Conservation (phyloP, 2,888 invertebrate species). For the Oscheius sp. region DNA sequence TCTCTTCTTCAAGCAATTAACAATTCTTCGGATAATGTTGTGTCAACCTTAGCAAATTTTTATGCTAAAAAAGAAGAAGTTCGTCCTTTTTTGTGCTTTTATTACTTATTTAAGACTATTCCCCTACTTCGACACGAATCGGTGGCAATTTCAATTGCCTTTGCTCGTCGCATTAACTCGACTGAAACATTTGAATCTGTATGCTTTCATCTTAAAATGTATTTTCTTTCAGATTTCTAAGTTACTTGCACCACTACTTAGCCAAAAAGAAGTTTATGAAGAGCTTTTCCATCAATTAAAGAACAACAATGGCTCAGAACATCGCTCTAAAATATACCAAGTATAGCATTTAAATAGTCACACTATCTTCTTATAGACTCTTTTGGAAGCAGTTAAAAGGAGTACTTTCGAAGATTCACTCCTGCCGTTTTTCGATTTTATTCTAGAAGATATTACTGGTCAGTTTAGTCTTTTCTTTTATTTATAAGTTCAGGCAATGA, state of each 20-base stretch:
- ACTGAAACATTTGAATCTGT: slow-evolving; percentile 32
- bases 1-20: slow-evolving; percentile 12
- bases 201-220: not conserved
- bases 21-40: slow-evolving; percentile 5
- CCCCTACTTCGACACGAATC: slow-evolving; percentile 14
- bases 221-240: slow-evolving; percentile 26
- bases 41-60: slow-evolving; percentile 17
- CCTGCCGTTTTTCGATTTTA: not conserved
- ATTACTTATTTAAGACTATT: not conserved
- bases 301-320: not conserved
- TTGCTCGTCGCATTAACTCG: slow-evolving; percentile 38
- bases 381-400: not conserved
- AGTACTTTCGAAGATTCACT: not conserved
- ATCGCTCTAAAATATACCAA: slow-evolving; percentile 27
- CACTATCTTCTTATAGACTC: not conserved
- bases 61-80: slow-evolving; percentile 11
- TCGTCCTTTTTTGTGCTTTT: not conserved
- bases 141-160: slow-evolving; percentile 38
- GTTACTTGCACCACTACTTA: slow-evolving; percentile 9
- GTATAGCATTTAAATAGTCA: slow-evolving; percentile 2
- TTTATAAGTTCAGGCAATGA: slow-evolving; percentile 5
- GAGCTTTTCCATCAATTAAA: slow-evolving; percentile 23
- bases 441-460: slow-evolving; percentile 1
- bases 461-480: not conserved
- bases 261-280: not conserved